phyloP scores from a whole-genome alignment of 2,888 invertebrate genomes.

The Nycteola revayana region DNA sequence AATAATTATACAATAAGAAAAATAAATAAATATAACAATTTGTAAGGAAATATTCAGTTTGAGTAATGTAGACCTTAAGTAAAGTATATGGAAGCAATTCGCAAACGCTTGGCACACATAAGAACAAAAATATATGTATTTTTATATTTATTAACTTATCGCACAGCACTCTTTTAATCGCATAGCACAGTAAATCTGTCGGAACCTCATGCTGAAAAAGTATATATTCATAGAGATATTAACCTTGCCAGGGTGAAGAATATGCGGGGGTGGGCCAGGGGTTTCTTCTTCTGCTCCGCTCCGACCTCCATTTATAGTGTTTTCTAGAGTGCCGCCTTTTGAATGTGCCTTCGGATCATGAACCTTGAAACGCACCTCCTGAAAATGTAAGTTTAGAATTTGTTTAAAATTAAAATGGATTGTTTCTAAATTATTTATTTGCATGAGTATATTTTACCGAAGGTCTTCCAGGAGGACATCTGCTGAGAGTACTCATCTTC shows the following conservation, averaged over 20 bases:
- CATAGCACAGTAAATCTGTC: slow-evolving; percentile 12
- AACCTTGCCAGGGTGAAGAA: slow-evolving; percentile 93
- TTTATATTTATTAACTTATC: neutral
- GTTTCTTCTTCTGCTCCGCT: slow-evolving; percentile 85
- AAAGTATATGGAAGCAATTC: no score
- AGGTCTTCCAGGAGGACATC: slow-evolving; percentile 77
- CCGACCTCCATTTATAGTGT: slow-evolving; percentile 92
- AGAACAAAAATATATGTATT: no score
- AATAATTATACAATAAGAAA: no score
- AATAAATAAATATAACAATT: no score
- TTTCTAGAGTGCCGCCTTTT: slow-evolving; percentile 95
- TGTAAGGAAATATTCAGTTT: no score
- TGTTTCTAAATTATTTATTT: no score
- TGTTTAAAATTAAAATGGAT: slow-evolving; percentile 1
- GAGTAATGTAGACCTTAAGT: no score
- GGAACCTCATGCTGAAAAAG: neutral
- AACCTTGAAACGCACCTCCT: slow-evolving; percentile 98
- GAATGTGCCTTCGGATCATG: slow-evolving; percentile 97
- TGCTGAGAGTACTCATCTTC: slow-evolving; percentile 89
- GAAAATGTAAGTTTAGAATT: no score
- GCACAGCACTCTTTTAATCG: slow-evolving; percentile 7
- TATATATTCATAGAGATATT: slow-evolving; percentile 22
- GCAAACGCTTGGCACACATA: slow-evolving; percentile 10
- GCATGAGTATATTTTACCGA: slow-evolving; percentile 54
- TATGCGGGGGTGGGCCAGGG: slow-evolving; percentile 86